These are phyloP conservation scores for Clinocottus analis DNA, from an alignment of 2,113 vertebrate species.

Conservation along the genomic window DNA sequence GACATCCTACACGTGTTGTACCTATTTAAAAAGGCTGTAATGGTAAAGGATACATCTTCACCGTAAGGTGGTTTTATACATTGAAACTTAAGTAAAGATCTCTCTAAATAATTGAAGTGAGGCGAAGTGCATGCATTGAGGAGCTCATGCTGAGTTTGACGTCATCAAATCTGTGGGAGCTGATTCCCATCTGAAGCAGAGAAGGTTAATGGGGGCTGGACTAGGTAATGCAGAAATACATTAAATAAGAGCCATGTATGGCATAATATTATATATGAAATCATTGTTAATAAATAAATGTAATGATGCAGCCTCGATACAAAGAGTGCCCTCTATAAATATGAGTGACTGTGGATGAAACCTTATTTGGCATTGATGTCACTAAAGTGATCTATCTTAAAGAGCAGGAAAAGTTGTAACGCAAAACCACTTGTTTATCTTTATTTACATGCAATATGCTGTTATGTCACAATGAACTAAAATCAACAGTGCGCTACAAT, in stretches of 20 bases:
- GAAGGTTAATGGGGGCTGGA: conserved; percentile 33
- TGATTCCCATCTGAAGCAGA: conserved; percentile 16
- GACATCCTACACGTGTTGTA: neutral
- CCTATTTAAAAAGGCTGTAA: conserved; percentile 3
- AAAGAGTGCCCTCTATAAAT: conserved; percentile 32
- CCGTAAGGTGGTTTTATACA: neutral
- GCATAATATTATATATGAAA: neutral
- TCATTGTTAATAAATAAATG: conserved; percentile 8
- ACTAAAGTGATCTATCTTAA: conserved; percentile 3
- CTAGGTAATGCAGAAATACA: conserved; percentile 23
- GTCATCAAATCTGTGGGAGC: conserved; percentile 37
- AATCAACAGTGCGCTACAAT: conserved; percentile 38
- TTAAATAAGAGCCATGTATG: neutral
- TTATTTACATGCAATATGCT: conserved; percentile 60
- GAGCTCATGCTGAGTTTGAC: conserved; percentile 62
- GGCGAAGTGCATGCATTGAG: conserved; percentile 58
- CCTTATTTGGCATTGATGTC: neutral
- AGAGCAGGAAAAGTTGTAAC: conserved; percentile 56
- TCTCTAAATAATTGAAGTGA: conserved; percentile 16
- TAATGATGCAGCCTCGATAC: conserved; percentile 5
- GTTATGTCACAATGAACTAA: conserved; percentile 41
- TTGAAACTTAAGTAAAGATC: neutral
- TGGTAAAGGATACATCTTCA: neutral
- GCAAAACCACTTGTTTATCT: conserved; percentile 45
- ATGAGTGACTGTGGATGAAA: conserved; percentile 43